Evolutionary conservation across 1,140 invertebrate species (phyloP).

Genomic region (Adelges cooleyi): DNA sequence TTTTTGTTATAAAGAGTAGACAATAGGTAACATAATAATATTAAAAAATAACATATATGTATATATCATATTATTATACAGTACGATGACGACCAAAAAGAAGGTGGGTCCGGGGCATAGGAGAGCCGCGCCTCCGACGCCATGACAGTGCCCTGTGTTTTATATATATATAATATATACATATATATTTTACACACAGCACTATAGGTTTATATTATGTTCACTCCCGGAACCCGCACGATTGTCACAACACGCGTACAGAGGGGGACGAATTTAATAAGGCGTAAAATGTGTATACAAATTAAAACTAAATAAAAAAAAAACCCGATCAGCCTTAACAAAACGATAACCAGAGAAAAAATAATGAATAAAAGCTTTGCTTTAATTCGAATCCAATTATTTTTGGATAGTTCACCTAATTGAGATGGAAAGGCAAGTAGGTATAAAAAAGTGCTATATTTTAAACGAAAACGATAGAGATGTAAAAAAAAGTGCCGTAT

Average conservation of each 20-base stretch:
- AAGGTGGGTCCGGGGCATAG: background rate
- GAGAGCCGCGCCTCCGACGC: conserved; percentile 24
- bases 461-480: too few species aligned
- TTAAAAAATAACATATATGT: too few species aligned
- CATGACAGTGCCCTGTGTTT: conserved; percentile 8
- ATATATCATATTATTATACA: too few species aligned
- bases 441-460: background rate
- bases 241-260: background rate
- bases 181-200: too few species aligned
- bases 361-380: conserved; percentile 2
- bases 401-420: background rate
- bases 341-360: background rate
- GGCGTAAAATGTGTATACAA: conserved; percentile 20
- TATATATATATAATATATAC: background rate
- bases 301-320: too few species aligned
- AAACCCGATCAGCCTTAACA: conserved; percentile 14
- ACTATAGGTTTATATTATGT: background rate
- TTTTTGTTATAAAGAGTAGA: too few species aligned
- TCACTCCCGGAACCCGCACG: background rate
- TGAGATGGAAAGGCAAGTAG: too few species aligned
- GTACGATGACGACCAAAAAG: conserved; percentile 12
- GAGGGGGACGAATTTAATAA: conserved; percentile 15
- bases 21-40: too few species aligned
- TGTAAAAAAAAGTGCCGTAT: too few species aligned
- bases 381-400: conserved; percentile 25